Percentiles rank a stretch among this genome's conserved stretches.
Conservation (phyloP, 2,113 vertebrate species). For the Triplophysa dalaica region DNA sequence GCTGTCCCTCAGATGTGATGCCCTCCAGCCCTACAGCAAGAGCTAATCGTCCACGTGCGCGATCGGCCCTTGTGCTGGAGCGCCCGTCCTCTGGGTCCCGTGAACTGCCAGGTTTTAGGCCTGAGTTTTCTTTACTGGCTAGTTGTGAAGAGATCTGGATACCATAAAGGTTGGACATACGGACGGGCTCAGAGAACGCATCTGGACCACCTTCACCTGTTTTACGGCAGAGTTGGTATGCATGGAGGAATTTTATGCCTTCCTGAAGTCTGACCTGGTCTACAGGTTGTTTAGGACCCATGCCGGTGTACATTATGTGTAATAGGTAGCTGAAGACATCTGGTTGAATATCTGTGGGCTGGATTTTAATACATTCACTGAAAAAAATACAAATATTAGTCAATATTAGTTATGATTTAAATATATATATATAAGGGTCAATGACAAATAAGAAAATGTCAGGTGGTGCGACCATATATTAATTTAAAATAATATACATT, state of each 20-base stretch:
- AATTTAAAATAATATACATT: too few relatives aligned
- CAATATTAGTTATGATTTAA: too few relatives aligned
- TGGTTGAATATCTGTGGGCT: constrained; percentile 95
- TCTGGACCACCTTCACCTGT: constrained; percentile 75
- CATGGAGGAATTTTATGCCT: constrained; percentile 94
- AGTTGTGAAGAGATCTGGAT: constrained; percentile 96
- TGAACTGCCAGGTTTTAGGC: constrained; percentile 69
- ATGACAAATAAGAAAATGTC: too few relatives aligned
- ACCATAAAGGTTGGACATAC: constrained; percentile 93
- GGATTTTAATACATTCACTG: constrained; percentile 98
- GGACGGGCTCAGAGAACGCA: constrained; percentile 75
- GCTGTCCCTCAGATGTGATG: constrained; percentile 71
- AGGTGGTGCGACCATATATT: too few relatives aligned
- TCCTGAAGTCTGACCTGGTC: constrained; percentile 90
- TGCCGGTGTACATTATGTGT: constrained; percentile 97
- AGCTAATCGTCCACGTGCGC: constrained; percentile 79
- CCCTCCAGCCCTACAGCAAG: constrained; percentile 84
- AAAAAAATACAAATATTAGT: constrained; percentile 26
- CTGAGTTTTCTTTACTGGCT: constrained; percentile 74
- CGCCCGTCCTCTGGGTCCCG: constrained; percentile 62
- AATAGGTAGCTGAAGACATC: constrained; percentile 98
- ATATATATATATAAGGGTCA: too few relatives aligned
- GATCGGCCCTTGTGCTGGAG: constrained; percentile 65
- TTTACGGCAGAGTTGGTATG: constrained; percentile 88
- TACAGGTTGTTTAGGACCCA: constrained; percentile 89